These are phyloP conservation scores for Callimorpha dominula DNA, from an alignment of 2,888 invertebrate genomes.

Conservation along the genomic window DNA sequence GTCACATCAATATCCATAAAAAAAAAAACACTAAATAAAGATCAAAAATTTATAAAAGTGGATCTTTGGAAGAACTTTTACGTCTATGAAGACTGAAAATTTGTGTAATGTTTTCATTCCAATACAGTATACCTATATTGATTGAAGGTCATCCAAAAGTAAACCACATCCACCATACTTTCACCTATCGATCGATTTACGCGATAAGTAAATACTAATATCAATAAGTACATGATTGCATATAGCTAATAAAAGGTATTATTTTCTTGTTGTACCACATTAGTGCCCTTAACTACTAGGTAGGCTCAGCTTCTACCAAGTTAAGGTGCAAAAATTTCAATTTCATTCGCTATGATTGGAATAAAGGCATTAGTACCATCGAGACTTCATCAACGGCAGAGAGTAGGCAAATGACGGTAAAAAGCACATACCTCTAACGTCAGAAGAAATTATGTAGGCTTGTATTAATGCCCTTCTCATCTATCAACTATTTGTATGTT, in stretches of 20 bases:
- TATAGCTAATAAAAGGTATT: background rate
- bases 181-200: background rate
- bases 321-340: slow-evolving; percentile 24
- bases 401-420: slow-evolving; percentile 55
- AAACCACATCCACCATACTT: background rate
- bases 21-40: too few species aligned
- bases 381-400: slow-evolving; percentile 40
- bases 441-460: slow-evolving; percentile 21
- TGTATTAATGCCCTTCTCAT: slow-evolving; percentile 43
- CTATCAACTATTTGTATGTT: slow-evolving; percentile 31
- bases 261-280: slow-evolving; percentile 17
- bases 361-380: slow-evolving; percentile 36
- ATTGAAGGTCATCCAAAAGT: background rate
- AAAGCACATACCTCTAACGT: slow-evolving; percentile 39
- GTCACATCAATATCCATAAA: too few species aligned
- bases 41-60: too few species aligned
- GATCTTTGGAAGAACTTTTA: too few species aligned
- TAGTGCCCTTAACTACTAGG: slow-evolving; percentile 14
- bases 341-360: slow-evolving; percentile 35
- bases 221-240: background rate
- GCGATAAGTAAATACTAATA: background rate
- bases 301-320: background rate
- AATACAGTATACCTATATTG: too few species aligned
- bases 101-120: too few species aligned
- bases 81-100: too few species aligned